A percentile compares a stretch with the other conserved stretches of the same genome.
Conservation (phyloP, 2,797 vertebrate species). For the Epinephelus coioides region DNA sequence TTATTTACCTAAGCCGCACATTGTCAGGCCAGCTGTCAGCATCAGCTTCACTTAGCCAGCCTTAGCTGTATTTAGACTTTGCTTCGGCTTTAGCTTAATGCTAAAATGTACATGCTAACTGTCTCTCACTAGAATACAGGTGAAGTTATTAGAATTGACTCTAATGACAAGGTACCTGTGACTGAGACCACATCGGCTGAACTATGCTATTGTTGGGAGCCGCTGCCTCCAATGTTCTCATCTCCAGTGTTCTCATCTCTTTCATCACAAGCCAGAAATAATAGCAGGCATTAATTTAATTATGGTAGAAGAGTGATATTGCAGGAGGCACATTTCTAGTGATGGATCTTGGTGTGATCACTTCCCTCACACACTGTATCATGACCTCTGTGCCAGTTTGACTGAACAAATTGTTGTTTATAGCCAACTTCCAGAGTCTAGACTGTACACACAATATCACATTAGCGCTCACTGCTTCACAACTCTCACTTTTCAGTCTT, state of each 20-base stretch:
- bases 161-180: not conserved
- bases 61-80: not conserved
- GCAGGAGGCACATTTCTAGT: not conserved
- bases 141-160: not conserved
- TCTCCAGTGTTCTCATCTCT: not conserved
- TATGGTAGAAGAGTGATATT: not conserved
- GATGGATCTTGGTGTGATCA: not conserved
- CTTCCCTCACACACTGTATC: not conserved
- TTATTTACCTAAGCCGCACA: not conserved
- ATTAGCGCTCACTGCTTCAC: not conserved
- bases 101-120: not conserved
- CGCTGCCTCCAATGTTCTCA: not conserved
- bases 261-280: not conserved
- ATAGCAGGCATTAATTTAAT: too few relatives aligned
- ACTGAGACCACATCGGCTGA: not conserved
- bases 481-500: not conserved
- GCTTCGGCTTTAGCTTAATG: not conserved
- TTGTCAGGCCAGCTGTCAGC: not conserved
- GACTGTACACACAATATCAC: not conserved
- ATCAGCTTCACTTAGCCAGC: not conserved
- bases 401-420: not conserved
- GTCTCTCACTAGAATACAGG: not conserved
- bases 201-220: not conserved
- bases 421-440: not conserved
- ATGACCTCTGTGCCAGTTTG: not conserved